These are phyloP conservation scores for Sylvicapra grimmia DNA, from an alignment of 2,113 vertebrate species.

Conservation along the genomic window DNA sequence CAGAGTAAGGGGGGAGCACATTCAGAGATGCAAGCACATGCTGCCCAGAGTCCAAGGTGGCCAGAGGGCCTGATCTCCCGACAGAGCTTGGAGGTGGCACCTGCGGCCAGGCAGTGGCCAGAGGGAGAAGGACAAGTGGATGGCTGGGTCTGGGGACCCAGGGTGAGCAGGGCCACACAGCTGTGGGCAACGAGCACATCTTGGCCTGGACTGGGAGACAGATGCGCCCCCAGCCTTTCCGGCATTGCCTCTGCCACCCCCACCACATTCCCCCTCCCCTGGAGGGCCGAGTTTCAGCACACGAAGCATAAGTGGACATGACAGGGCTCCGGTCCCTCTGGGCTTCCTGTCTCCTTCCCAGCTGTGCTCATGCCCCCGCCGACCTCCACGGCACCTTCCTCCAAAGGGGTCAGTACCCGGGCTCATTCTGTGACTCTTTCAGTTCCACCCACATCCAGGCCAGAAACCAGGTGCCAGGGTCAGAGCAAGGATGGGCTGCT, in stretches of 20 bases:
- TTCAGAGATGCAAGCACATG: neutral
- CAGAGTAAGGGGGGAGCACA: accelerated
- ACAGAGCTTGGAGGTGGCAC: neutral
- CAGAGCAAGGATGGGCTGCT: neutral
- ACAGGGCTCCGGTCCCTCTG: neutral
- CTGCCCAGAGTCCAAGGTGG: neutral
- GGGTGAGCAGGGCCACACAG: neutral
- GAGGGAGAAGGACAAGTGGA: neutral
- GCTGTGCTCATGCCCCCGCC: neutral
- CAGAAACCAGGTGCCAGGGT: neutral
- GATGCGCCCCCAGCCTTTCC: neutral
- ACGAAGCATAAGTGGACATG: neutral
- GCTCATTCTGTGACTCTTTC: neutral
- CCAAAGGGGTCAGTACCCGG: neutral
- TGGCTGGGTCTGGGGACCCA: neutral
- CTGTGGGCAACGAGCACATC: accelerated
- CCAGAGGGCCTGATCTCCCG: accelerated
- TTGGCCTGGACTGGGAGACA: neutral
- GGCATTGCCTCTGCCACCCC: neutral
- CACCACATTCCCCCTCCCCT: neutral
- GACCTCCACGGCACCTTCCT: neutral
- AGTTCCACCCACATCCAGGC: neutral
- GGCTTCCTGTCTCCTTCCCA: neutral
- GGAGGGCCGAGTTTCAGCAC: neutral
- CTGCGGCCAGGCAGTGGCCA: neutral